A percentile compares a stretch with the other conserved stretches of the same genome.
phyloP scores from a whole-genome alignment of 2,888 invertebrate genomes.

The Lepidocyrtinus sp. region DNA sequence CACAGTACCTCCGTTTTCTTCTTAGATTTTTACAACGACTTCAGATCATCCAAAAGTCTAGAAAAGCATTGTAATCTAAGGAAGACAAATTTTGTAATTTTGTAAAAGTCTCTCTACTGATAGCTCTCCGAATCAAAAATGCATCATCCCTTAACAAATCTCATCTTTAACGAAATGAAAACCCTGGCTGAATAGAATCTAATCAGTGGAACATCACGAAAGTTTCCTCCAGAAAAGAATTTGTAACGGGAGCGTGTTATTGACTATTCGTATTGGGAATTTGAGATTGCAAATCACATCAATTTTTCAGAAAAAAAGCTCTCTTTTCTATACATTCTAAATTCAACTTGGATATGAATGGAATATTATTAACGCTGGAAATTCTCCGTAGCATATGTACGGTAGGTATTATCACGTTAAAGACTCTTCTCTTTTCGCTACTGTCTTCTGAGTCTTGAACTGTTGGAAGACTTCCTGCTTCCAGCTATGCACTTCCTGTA shows the following conservation, averaged over 20 bases:
- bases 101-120: no score
- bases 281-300: conserved; percentile 8
- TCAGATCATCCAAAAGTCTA: no score
- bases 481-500: no score
- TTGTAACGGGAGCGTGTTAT: background rate
- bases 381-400: background rate
- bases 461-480: no score
- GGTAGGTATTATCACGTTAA: conserved; percentile 21
- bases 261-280: background rate
- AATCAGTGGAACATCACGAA: background rate
- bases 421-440: background rate
- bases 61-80: no score
- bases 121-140: no score
- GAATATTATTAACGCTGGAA: background rate
- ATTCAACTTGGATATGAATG: conserved; percentile 6
- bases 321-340: no score
- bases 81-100: no score
- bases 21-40: no score
- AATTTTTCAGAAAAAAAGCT: background rate
- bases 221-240: background rate
- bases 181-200: conserved; percentile 2
- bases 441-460: no score
- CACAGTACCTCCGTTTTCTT: no score
- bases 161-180: background rate
- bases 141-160: no score